phyloP scores from a whole-genome alignment of 1,140 invertebrate species.

The Drosophila ogumai region DNA sequence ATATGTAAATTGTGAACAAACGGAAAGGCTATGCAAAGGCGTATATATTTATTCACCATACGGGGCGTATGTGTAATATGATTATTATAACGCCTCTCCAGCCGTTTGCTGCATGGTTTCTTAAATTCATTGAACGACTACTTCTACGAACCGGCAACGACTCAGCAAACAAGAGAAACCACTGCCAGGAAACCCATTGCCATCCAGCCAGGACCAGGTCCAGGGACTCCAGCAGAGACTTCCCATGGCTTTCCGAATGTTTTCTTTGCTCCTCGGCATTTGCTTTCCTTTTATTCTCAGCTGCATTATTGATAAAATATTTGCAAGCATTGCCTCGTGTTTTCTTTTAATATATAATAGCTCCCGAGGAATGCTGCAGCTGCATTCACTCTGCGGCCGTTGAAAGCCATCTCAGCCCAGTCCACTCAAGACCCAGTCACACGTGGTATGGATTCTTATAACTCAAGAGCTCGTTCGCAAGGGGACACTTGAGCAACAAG shows the following conservation, averaged over 20 bases:
- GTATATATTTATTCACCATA: conserved; percentile 8
- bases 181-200: conserved; percentile 30
- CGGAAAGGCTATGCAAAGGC: conserved; percentile 14
- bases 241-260: conserved; percentile 13
- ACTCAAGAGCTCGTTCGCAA: conserved; percentile 5
- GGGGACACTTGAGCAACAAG: conserved; percentile 40
- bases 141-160: conserved; percentile 6
- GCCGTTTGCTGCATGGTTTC: conserved; percentile 39
- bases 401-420: conserved; percentile 44
- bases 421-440: conserved; percentile 2
- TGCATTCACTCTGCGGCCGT: conserved; percentile 56
- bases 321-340: conserved; percentile 61
- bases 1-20: conserved; percentile 66
- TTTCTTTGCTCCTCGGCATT: conserved; percentile 24
- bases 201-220: conserved; percentile 4
- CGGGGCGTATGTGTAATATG: conserved; percentile 70
- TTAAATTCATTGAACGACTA: conserved; percentile 54
- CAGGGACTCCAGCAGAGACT: background rate
- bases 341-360: conserved; percentile 65
- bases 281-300: conserved; percentile 38
- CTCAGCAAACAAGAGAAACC: conserved; percentile 1
- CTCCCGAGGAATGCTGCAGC: conserved; percentile 34
- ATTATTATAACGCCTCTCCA: conserved; percentile 60
- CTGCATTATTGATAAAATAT: conserved; percentile 74
- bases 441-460: conserved; percentile 12